phyloP scores from a whole-genome alignment of 2,888 invertebrate genomes.

The Daptonema setosum region DNA sequence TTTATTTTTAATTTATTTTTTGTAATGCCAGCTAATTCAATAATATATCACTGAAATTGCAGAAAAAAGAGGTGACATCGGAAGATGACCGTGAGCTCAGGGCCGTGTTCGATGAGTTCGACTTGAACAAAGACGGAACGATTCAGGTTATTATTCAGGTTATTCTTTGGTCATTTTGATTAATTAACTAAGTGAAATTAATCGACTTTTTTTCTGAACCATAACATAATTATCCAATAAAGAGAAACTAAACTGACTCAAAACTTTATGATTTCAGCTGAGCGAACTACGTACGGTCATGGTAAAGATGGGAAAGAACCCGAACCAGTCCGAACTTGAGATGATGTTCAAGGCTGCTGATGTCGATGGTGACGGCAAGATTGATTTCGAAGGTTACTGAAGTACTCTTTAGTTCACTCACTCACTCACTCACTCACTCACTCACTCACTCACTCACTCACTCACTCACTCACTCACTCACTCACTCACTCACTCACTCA shows the following conservation, averaged over 20 bases:
- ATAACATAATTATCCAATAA: too few species aligned
- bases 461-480: neutral
- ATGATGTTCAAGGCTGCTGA: slow-evolving; percentile 27
- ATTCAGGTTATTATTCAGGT: too few species aligned
- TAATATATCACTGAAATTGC: too few species aligned
- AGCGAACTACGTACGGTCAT: slow-evolving; percentile 14
- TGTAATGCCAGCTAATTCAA: too few species aligned
- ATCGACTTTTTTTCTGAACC: too few species aligned
- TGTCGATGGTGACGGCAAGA: slow-evolving; percentile 22
- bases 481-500: neutral
- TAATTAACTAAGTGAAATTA: too few species aligned
- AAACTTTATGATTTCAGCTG: too few species aligned
- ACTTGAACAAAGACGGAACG: neutral
- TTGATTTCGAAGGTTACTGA: slow-evolving; percentile 11
- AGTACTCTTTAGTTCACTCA: too few species aligned
- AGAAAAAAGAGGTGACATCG: neutral
- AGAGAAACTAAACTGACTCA: too few species aligned
- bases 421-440: too few species aligned
- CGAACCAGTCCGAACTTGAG: slow-evolving; percentile 23
- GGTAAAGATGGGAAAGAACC: slow-evolving; percentile 26
- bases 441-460: neutral
- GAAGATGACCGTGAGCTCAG: neutral
- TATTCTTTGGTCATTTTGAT: too few species aligned
- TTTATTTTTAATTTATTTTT: too few species aligned
- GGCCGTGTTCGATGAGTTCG: neutral